A percentile compares a stretch with the other conserved stretches of the same genome.
These are phyloP conservation scores for Pygoscelis adeliae DNA, from an alignment of 2,113 vertebrate species.

Conservation along the genomic window DNA sequence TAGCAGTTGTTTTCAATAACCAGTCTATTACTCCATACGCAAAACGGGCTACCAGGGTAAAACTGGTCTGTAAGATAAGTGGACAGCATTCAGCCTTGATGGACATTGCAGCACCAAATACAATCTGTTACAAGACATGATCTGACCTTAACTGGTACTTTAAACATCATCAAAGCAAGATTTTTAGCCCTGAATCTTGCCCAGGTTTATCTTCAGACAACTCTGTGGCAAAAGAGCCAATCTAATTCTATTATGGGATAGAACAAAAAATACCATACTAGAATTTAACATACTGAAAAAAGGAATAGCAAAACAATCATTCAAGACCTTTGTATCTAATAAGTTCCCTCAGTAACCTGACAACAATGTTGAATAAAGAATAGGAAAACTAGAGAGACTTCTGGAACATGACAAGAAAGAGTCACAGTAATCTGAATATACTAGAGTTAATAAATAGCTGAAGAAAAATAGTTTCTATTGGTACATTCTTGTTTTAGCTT, in stretches of 20 bases:
- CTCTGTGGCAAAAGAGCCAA: background rate
- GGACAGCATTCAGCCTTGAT: background rate
- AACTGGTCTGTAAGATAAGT: background rate
- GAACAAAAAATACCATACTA: background rate
- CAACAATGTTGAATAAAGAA: background rate
- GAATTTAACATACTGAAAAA: background rate
- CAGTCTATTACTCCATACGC: background rate
- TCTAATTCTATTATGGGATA: background rate
- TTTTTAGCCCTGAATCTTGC: background rate
- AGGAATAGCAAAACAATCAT: background rate
- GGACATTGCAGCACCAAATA: background rate
- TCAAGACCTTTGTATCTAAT: background rate
- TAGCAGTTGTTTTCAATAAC: background rate
- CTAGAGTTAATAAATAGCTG: background rate
- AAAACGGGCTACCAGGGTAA: background rate
- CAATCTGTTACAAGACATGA: background rate
- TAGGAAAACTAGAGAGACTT: background rate
- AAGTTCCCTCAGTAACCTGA: background rate
- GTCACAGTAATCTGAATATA: background rate
- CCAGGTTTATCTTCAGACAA: background rate
- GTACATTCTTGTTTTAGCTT: background rate
- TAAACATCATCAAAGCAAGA: background rate
- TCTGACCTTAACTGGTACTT: background rate
- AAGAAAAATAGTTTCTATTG: background rate
- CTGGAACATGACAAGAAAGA: background rate